Conservation (phyloP, 2,888 invertebrate species). For the Phlogophora meticulosa region DNA sequence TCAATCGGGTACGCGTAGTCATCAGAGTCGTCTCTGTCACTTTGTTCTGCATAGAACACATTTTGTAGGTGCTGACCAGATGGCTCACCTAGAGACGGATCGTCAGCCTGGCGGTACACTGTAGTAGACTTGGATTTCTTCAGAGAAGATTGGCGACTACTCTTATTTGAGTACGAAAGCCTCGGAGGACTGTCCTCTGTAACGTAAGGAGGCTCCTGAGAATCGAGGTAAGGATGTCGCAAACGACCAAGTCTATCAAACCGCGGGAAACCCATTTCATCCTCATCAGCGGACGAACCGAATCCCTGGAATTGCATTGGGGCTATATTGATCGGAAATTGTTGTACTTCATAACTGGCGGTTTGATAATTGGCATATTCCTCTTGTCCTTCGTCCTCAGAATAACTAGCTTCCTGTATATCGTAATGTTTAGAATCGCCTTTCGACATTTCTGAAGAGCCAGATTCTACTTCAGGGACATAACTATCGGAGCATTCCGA, state of each 20-base stretch:
- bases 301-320: conserved; percentile 91
- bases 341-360: conserved; percentile 83
- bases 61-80: conserved; percentile 81
- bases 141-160: conserved; percentile 88
- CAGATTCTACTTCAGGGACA: conserved; percentile 92
- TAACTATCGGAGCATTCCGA: conserved; percentile 93
- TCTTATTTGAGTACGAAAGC: conserved; percentile 86
- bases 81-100: conserved; percentile 80
- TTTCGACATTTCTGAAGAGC: conserved; percentile 92
- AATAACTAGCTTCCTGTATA: conserved; percentile 85
- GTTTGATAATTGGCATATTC: conserved; percentile 87
- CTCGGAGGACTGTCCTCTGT: conserved; percentile 89
- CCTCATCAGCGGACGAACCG: conserved; percentile 92
- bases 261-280: conserved; percentile 93
- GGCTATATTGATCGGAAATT: conserved; percentile 86
- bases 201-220: conserved; percentile 86
- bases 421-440: conserved; percentile 87
- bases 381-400: conserved; percentile 91
- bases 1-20: conserved; percentile 89
- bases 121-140: conserved; percentile 83
- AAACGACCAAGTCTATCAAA: conserved; percentile 92
- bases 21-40: conserved; percentile 88
- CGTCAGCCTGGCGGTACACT: conserved; percentile 83
- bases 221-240: conserved; percentile 89
- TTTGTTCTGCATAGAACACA: conserved; percentile 84